Percentiles rank a stretch among this genome's conserved stretches.
phyloP scores from a whole-genome alignment of 1,140 invertebrate species.

The Apis laboriosa region DNA sequence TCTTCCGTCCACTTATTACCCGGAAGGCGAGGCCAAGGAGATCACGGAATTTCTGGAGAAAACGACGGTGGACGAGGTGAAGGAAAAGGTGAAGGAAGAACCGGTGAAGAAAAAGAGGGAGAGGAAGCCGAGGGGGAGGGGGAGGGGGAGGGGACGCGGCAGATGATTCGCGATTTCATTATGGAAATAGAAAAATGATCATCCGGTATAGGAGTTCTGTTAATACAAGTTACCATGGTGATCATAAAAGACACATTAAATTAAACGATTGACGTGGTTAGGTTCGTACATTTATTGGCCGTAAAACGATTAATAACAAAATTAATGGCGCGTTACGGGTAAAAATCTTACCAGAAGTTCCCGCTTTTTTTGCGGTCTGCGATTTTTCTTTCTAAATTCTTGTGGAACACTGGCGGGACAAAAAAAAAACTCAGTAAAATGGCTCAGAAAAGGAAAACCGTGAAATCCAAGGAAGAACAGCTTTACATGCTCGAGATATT shows the following conservation, averaged over 20 bases:
- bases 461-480: conserved; percentile 52
- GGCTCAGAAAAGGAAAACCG: conserved; percentile 17
- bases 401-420: not conserved
- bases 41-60: conserved; percentile 20
- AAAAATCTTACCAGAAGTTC: not conserved
- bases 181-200: not conserved
- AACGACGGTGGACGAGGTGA: conserved; percentile 33
- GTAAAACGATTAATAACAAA: conserved; percentile 46
- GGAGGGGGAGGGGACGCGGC: not conserved
- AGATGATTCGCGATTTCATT: not conserved
- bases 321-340: conserved; percentile 60
- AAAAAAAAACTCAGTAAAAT: conserved; percentile 4
- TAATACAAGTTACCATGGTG: conserved; percentile 21
- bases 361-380: not conserved
- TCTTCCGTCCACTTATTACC: conserved; percentile 36
- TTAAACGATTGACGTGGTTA: conserved; percentile 13
- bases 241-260: not conserved
- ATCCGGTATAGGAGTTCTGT: not conserved
- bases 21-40: not conserved
- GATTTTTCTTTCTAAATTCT: conserved; percentile 48
- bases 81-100: not conserved
- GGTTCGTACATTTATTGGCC: conserved; percentile 17
- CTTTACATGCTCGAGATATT: conserved; percentile 71
- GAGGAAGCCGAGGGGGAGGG: conserved; percentile 22
- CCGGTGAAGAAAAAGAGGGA: conserved; percentile 22